A percentile compares a stretch with the other conserved stretches of the same genome.
Evolutionary conservation across 2,888 invertebrate genomes (phyloP).

Genomic region (Galeopsomyia nigrocyanea): DNA sequence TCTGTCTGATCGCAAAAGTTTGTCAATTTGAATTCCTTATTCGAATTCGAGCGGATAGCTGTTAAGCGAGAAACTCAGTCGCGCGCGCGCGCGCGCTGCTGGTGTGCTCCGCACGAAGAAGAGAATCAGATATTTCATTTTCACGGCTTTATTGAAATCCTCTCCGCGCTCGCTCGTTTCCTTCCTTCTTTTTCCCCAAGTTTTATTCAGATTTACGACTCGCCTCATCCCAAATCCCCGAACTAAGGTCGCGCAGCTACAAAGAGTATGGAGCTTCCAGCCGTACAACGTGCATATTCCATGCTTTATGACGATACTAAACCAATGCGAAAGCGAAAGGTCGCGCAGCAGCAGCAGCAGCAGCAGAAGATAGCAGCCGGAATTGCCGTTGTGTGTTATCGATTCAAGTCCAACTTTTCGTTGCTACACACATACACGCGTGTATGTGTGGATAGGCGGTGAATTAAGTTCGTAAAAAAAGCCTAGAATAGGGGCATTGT

Average conservation of each 20-base stretch:
- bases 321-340: slow-evolving; percentile 58
- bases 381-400: slow-evolving; percentile 44
- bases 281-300: slow-evolving; percentile 49
- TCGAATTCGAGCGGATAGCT: not conserved
- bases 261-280: slow-evolving; percentile 26
- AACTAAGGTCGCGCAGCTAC: slow-evolving; percentile 30
- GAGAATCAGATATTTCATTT: slow-evolving; percentile 1
- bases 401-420: slow-evolving; percentile 34
- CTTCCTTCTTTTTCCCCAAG: slow-evolving; percentile 26
- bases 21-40: not conserved
- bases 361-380: slow-evolving; percentile 32
- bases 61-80: too few species aligned
- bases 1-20: not conserved
- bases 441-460: too few species aligned
- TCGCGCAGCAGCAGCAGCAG: too few species aligned
- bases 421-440: too few species aligned
- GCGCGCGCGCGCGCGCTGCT: too few species aligned
- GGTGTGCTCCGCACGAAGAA: too few species aligned
- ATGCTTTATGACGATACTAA: slow-evolving; percentile 56
- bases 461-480: not conserved
- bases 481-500: slow-evolving; percentile 21
- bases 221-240: slow-evolving; percentile 43
- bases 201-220: slow-evolving; percentile 44
- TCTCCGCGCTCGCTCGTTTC: slow-evolving; percentile 5
- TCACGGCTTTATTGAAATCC: slow-evolving; percentile 41